Percentiles rank a stretch among this genome's conserved stretches.
phyloP scores from a whole-genome alignment of 2,888 invertebrate genomes.

The Clitarchus hookeri region DNA sequence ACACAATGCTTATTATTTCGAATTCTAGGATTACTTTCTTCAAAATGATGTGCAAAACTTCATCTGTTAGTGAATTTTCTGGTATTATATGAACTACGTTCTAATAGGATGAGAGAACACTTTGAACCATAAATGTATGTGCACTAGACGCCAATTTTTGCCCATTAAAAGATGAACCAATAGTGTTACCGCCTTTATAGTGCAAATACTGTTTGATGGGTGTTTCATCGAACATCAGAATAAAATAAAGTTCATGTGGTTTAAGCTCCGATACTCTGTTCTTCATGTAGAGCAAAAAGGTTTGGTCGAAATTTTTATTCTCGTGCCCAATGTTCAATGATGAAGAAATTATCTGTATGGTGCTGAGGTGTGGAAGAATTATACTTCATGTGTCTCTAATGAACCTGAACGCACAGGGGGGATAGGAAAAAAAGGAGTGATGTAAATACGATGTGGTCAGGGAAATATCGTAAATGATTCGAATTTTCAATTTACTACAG shows the following conservation, averaged over 20 bases:
- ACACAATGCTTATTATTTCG: neutral
- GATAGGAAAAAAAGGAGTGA: neutral
- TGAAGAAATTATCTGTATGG: neutral
- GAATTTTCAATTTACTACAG: neutral
- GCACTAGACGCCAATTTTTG: neutral
- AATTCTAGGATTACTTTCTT: neutral
- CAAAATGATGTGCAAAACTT: neutral
- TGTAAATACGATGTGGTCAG: neutral
- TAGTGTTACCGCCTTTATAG: neutral
- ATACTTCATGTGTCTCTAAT: too few relatives aligned
- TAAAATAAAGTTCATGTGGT: neutral
- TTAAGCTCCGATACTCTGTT: neutral
- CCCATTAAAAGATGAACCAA: neutral
- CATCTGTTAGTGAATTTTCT: neutral
- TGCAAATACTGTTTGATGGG: neutral
- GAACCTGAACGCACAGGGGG: too few relatives aligned
- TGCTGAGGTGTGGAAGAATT: neutral
- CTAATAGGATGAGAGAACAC: too few relatives aligned
- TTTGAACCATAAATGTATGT: neutral
- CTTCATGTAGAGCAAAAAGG: neutral
- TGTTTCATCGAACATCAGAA: neutral
- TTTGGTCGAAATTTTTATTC: neutral
- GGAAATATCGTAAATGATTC: neutral
- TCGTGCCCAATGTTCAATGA: neutral
- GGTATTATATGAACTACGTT: neutral